Evolutionary conservation across 2,888 invertebrate genomes (phyloP).

Genomic region (Pogonocherus hispidulus): DNA sequence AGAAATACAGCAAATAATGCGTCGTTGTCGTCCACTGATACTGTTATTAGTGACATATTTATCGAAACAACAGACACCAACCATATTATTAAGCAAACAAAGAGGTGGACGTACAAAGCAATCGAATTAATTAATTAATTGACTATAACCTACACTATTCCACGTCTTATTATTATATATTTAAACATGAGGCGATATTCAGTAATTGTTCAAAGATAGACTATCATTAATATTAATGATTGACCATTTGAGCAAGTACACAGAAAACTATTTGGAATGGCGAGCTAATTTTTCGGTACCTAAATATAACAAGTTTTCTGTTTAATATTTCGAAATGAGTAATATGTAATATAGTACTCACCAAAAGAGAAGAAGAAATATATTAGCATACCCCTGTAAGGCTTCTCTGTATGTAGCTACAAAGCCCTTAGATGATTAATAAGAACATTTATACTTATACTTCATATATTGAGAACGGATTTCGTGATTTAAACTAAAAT

Average conservation of each 20-base stretch:
- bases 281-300: background rate
- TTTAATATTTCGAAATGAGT: background rate
- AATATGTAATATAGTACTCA: background rate
- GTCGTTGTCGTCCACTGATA: no score
- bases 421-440: no score
- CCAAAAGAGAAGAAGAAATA: background rate
- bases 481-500: no score
- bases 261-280: background rate
- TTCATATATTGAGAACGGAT: no score
- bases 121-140: background rate
- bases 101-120: background rate
- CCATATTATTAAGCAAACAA: background rate
- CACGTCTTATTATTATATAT: background rate
- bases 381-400: background rate
- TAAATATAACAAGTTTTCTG: no score
- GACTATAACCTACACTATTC: background rate
- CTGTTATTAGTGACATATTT: background rate
- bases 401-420: no score
- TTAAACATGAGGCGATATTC: background rate
- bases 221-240: background rate
- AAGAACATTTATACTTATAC: no score
- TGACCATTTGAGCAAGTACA: background rate
- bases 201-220: background rate
- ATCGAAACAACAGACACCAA: background rate
- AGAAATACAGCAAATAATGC: no score